A percentile compares a stretch with the other conserved stretches of the same genome.
Conservation (phyloP, 2,113 vertebrate genomes). For the Planiliza haematocheilus region DNA sequence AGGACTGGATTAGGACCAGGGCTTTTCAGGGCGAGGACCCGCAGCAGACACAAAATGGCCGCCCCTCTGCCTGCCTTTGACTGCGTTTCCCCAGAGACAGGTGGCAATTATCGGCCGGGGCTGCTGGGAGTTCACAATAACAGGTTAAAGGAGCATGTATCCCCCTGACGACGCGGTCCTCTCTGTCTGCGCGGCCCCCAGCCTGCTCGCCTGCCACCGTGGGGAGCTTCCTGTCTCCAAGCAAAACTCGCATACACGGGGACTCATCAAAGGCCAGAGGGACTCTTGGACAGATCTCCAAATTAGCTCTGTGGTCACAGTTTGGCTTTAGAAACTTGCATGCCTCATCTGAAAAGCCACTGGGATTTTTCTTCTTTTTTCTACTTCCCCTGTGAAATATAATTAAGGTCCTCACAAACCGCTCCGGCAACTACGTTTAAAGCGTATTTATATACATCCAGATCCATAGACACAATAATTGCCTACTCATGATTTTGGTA, state of each 20-base stretch:
- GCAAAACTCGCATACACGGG: constrained; percentile 57
- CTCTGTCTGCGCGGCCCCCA: constrained; percentile 65
- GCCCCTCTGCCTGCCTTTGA: constrained; percentile 74
- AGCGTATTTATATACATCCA: constrained; percentile 29
- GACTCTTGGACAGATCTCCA: constrained; percentile 59
- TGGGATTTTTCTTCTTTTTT: constrained; percentile 11
- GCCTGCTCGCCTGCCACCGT: constrained; percentile 50
- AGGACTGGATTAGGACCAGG: constrained; percentile 80
- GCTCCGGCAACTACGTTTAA: background rate
- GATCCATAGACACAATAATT: constrained; percentile 24
- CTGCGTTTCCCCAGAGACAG: constrained; percentile 76
- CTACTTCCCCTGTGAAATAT: constrained; percentile 5
- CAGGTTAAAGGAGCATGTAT: constrained; percentile 85
- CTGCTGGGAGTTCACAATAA: constrained; percentile 85
- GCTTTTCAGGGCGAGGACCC: constrained; percentile 45
- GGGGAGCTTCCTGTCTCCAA: constrained; percentile 76
- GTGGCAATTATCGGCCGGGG: constrained; percentile 83
- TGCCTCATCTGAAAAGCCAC: constrained; percentile 34
- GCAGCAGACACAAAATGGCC: constrained; percentile 77
- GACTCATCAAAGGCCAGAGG: constrained; percentile 67
- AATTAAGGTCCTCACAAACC: constrained; percentile 10
- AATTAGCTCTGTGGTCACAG: constrained; percentile 63
- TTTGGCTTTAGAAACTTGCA: constrained; percentile 48
- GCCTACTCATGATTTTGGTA: constrained; percentile 26
- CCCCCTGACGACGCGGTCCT: constrained; percentile 77